Conservation (phyloP, 2,888 invertebrate genomes). For the Tetragonisca angustula region DNA sequence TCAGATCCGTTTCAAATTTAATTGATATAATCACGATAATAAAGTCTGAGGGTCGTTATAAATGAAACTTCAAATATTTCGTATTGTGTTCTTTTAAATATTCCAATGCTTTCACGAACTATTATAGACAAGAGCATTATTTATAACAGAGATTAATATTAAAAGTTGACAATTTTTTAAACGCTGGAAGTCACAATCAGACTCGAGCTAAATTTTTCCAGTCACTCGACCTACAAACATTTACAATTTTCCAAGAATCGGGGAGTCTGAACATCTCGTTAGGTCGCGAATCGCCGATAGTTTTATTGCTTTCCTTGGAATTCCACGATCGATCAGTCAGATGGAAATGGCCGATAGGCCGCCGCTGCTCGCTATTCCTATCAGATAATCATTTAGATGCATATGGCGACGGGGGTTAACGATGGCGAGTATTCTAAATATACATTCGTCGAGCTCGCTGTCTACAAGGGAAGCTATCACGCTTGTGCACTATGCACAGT, state of each 20-base stretch:
- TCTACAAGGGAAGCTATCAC: slow-evolving; percentile 39
- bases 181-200: not conserved
- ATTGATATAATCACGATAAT: not conserved
- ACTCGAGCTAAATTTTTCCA: not conserved
- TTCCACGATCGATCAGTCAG: slow-evolving; percentile 75
- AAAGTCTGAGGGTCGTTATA: not conserved
- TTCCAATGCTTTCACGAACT: not conserved
- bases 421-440: slow-evolving; percentile 69
- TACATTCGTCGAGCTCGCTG: slow-evolving; percentile 69
- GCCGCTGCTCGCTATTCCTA: slow-evolving; percentile 69
- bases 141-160: not conserved
- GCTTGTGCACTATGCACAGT: not conserved
- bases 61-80: not conserved
- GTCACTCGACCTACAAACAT: not conserved
- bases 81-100: not conserved
- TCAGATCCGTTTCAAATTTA: not conserved
- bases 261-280: slow-evolving; percentile 28
- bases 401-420: slow-evolving; percentile 70
- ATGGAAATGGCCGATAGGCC: slow-evolving; percentile 76
- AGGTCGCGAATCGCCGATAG: slow-evolving; percentile 59
- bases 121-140: not conserved
- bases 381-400: slow-evolving; percentile 77
- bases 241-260: not conserved
- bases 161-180: not conserved
- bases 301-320: slow-evolving; percentile 67